Evolutionary conservation across 2,888 invertebrate genomes (phyloP), one percentile per base, ranked within the genome.

Genomic region (Didymodactylos carnosus): DNA sequence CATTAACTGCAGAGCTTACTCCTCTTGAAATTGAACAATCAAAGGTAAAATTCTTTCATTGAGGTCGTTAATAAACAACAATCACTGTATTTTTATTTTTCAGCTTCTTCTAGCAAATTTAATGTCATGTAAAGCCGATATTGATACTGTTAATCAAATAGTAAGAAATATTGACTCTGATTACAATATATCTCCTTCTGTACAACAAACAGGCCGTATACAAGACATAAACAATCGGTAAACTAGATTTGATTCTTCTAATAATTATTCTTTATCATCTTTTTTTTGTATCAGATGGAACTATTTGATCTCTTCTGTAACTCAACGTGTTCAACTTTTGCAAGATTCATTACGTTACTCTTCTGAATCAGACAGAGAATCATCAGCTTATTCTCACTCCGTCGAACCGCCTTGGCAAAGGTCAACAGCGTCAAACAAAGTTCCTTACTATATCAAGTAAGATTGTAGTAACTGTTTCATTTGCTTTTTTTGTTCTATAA

Each of bases 371-470:
- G 29, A 25, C 19, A 25, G 53, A 27, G 71, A 69, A 6, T 40
- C 19, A 27, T 53, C 71, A 25, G 71, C 71, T 25, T 74, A 62
- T 29, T 43, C 71, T 8, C 71, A 62, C n/a, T 46, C 71, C 19
- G 74, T 74, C 25, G 71, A 74, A 62, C 49, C 35, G 35, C 74
- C 74, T 16, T 74, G 74, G 74, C 74, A 74, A 71, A 39, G 74
- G 19, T 35, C 71, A 2, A 40, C 62, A 16, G 71, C 71, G 11
- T 41, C 39, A 41, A 71, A 72, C 39, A 74, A 74, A 71, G 69
- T 74, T 29, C 71, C 74, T 14, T 74, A 74, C 29, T 74, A 62
- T 74, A 71, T 74, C 10, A 74, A 74, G 74, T 74, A 74, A 41
- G 25, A 16, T n/a, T 46, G 46, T 46, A 16, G 19, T 19, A 46